A percentile compares a stretch with the other conserved stretches of the same genome.
phyloP scores from a whole-genome alignment of 2,113 vertebrate species.

The Cynocephalus volans region DNA sequence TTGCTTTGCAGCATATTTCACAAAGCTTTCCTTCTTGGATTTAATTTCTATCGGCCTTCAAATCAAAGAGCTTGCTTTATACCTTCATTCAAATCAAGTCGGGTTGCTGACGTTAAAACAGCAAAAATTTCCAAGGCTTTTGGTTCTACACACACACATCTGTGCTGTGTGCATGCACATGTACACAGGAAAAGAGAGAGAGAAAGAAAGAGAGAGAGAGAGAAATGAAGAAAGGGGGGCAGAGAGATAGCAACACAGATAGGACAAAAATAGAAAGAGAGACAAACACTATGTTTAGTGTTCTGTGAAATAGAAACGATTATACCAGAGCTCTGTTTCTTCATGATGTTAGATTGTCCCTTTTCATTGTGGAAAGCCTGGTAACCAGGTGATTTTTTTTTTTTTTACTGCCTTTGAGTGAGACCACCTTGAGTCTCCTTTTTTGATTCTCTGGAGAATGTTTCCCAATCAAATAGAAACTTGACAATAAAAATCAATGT shows the following conservation, averaged over 20 bases:
- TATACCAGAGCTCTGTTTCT: background rate
- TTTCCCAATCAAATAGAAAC: constrained; percentile 43
- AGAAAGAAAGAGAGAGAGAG: background rate
- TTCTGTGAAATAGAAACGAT: background rate
- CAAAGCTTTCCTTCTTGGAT: constrained; percentile 5
- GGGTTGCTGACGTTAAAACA: constrained; percentile 21
- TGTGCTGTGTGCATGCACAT: background rate
- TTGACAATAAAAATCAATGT: background rate
- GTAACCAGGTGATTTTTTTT: background rate
- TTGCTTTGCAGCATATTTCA: constrained; percentile 56
- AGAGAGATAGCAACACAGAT: background rate
- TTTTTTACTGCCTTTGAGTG: background rate
- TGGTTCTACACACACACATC: background rate
- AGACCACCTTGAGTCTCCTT: background rate
- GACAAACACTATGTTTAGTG: background rate
- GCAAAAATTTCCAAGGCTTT: background rate
- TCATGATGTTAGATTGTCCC: background rate
- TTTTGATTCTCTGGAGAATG: constrained; percentile 35
- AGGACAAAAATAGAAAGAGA: background rate
- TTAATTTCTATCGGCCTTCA: constrained; percentile 54
- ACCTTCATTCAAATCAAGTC: constrained; percentile 32
- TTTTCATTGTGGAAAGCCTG: constrained; percentile 9
- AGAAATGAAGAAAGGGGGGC: background rate
- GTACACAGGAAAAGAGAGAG: background rate
- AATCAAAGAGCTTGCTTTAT: background rate